Base-by-base conservation (phyloP, 2,888 invertebrate species). In the Trimorus sp. region DNA sequence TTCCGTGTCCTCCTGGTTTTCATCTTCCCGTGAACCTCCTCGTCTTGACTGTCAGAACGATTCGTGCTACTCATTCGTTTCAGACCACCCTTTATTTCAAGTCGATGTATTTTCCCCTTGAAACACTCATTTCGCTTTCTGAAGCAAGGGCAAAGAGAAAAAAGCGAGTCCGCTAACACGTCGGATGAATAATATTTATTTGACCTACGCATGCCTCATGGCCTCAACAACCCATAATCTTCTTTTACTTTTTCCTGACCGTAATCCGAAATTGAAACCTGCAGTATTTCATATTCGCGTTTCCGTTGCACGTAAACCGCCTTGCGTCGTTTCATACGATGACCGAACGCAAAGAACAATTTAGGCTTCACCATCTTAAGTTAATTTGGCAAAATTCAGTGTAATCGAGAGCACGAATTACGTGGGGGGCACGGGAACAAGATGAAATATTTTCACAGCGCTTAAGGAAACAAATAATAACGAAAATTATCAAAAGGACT, bases 41-140 rank as follows among this genome's bases (percentile, higher is more conserved):
- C 84, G 82, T 77, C 69, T 75, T 79, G 75, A 69, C 87, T 86
- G 86, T 86, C 89, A 85, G 84, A 85, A 85, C 84, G 84, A 83
- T 86, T 86, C 83, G 76, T 84, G 81, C 83, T 83, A 83, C 82
- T 87, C 85, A 86, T 87, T 87, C 86, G 82, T 89, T 87, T 80
- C 84, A 81, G 83, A 71, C 81, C 80, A 78, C 85, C 83, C 81
- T 84, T 85, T 84, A 77, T 83, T 83, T 85, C 76, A 65, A 80
- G 75, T 79, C 82, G 80, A 80, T 82, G 82, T 85, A 74, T 83
- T 82, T 83, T 79, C 75, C 70, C 75, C 71, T 83, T 68, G 77
- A 69, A 83, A 83, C 77, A 75, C 80, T 78, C 80, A 75, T 83
- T 80, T 78, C 66, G 53, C 66, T 70, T 75, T 26, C 54, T 56